Conservation (phyloP, 2,113 vertebrate genomes). For the Oreochromis tanganicae region DNA sequence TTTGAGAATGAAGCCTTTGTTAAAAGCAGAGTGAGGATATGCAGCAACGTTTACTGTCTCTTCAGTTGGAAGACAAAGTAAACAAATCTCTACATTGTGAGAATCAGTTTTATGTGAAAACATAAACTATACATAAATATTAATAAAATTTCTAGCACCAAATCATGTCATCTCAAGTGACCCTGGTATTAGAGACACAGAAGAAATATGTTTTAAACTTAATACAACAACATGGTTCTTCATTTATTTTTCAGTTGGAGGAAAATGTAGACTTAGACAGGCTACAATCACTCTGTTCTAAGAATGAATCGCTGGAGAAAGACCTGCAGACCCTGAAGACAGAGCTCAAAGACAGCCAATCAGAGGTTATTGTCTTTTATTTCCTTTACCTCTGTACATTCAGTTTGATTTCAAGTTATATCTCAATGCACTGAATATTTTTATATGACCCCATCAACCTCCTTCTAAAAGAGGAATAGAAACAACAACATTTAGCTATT, state of each 20-base stretch:
- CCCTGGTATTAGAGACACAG: neutral
- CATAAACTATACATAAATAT: neutral
- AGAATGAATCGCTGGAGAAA: neutral
- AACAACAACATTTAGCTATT: neutral
- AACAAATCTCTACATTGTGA: neutral
- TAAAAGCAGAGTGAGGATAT: neutral
- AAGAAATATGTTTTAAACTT: neutral
- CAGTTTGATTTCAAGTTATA: accelerated
- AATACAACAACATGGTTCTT: neutral
- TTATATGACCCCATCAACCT: neutral
- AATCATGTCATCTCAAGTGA: neutral
- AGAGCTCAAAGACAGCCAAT: accelerated
- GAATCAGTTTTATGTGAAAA: neutral
- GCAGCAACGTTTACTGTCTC: neutral
- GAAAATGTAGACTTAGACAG: neutral
- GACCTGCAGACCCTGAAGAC: neutral
- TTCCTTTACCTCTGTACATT: neutral
- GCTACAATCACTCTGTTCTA: neutral
- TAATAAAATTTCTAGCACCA: neutral
- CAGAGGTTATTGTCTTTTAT: neutral
- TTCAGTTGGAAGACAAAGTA: neutral
- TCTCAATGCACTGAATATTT: neutral
- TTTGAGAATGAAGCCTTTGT: neutral
- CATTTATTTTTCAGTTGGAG: neutral
- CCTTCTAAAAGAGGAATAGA: neutral